Evolutionary conservation across 2,797 vertebrate genomes (phyloP).

Genomic region (Anguilla marmorata): DNA sequence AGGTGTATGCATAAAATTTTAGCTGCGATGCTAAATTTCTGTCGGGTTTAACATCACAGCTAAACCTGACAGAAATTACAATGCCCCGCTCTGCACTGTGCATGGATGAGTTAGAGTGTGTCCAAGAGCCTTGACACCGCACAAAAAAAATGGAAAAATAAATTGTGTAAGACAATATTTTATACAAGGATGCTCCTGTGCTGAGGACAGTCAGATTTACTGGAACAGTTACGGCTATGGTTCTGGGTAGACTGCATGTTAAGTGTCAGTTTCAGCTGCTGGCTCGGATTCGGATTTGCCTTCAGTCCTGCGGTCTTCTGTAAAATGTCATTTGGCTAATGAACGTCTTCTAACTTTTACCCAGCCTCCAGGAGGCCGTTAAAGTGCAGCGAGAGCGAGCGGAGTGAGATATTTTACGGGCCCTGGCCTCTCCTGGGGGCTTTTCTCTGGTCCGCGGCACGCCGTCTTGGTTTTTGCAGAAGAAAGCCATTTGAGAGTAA

Average conservation of each 20-base stretch:
- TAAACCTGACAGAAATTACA: conserved; percentile 6
- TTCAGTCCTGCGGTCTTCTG: neutral
- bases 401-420: neutral
- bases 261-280: neutral
- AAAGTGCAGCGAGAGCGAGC: neutral
- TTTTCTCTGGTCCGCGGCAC: neutral
- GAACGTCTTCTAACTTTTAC: neutral
- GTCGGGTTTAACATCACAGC: neutral
- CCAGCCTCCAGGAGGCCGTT: neutral
- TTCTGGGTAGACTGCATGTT: neutral
- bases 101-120: too few relatives aligned
- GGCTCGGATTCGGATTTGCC: neutral
- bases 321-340: neutral
- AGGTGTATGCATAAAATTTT: neutral
- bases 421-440: neutral
- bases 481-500: conserved; percentile 3
- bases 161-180: neutral
- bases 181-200: neutral
- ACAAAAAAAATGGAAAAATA: neutral
- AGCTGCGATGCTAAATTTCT: neutral
- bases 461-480: neutral
- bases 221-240: neutral
- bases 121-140: neutral
- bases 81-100: neutral
- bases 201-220: neutral